Percentiles rank a stretch among this genome's conserved stretches.
These are phyloP conservation scores for Cynaeus angustus DNA, from an alignment of 2,888 invertebrate species.

Conservation along the genomic window DNA sequence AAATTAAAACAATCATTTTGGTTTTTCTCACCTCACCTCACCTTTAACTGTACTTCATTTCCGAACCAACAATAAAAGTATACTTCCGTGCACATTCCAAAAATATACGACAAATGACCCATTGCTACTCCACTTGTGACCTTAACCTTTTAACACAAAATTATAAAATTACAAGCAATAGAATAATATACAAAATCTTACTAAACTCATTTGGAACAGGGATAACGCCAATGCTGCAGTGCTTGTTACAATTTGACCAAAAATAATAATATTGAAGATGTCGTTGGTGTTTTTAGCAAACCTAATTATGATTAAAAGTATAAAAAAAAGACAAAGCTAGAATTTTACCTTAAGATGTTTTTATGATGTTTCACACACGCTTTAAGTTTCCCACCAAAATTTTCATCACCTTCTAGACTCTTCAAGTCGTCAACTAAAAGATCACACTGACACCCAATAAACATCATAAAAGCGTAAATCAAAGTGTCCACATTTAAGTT, in stretches of 20 bases:
- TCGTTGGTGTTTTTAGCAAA: slow-evolving; percentile 48
- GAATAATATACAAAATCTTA: slow-evolving; percentile 45
- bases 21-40: not conserved
- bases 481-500: slow-evolving; percentile 17
- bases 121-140: not conserved
- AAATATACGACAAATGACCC: not conserved
- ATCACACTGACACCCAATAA: slow-evolving; percentile 29
- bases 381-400: not conserved
- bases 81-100: slow-evolving; percentile 16
- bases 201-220: slow-evolving; percentile 54
- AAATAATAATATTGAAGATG: slow-evolving; percentile 53
- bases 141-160: slow-evolving; percentile 1
- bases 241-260: slow-evolving; percentile 52
- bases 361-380: slow-evolving; percentile 16
- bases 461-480: slow-evolving; percentile 16
- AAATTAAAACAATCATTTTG: not conserved
- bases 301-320: slow-evolving; percentile 30
- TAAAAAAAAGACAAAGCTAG: not conserved
- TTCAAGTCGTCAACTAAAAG: slow-evolving; percentile 25
- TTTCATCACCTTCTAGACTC: not conserved
- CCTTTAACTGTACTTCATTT: slow-evolving; percentile 27
- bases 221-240: slow-evolving; percentile 53
- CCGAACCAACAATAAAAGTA: slow-evolving; percentile 28
- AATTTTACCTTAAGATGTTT: slow-evolving; percentile 13
- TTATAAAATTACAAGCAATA: too few species aligned